phyloP scores from a whole-genome alignment of 2,797 vertebrate species.

The Acomys russatus region DNA sequence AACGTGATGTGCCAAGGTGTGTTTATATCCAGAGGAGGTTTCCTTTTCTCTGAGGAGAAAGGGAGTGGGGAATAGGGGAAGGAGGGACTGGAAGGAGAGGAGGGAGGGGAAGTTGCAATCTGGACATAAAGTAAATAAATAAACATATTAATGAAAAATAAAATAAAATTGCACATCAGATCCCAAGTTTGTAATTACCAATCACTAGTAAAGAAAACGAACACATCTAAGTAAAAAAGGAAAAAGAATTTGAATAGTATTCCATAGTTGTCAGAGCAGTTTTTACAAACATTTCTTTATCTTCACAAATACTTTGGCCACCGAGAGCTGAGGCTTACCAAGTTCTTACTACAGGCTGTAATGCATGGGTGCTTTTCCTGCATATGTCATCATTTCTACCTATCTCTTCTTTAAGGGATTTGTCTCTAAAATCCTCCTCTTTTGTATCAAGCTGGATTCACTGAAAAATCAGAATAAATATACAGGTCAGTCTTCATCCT shows the following conservation, averaged over 20 bases:
- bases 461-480: constrained; percentile 6
- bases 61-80: not conserved
- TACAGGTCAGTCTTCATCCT: not conserved
- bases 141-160: not conserved
- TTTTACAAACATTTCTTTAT: constrained; percentile 7
- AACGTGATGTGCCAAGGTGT: not conserved
- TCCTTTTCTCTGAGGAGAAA: no score
- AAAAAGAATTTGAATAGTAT: not conserved
- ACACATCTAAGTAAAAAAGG: no score
- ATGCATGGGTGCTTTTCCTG: not conserved
- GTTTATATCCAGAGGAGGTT: not conserved
- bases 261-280: not conserved
- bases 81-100: not conserved
- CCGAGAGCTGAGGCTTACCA: constrained; percentile 1
- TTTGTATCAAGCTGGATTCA: not conserved
- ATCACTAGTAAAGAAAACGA: no score
- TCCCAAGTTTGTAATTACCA: no score
- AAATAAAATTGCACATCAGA: no score
- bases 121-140: not conserved
- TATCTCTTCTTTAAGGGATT: not conserved
- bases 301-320: not conserved
- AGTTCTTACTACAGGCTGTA: not conserved
- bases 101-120: not conserved
- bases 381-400: not conserved
- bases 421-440: not conserved